Conservation (phyloP, 2,888 invertebrate genomes). For the Octonoba sinensis region DNA sequence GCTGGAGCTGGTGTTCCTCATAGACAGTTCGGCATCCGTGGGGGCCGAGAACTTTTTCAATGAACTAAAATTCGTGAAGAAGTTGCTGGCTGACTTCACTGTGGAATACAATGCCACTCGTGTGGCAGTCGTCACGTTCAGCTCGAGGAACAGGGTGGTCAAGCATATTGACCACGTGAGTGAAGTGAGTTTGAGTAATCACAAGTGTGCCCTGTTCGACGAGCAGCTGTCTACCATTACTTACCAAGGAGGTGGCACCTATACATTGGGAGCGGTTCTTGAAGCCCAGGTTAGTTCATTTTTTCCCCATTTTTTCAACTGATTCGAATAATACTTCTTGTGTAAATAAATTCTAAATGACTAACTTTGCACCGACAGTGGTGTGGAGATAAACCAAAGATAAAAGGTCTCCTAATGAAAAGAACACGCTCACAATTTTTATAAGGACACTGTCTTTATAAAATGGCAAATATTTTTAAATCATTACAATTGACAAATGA, state of each 20-base stretch:
- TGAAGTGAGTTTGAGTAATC: conserved; percentile 73
- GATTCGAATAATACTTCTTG: too few species aligned
- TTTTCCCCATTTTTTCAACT: too few species aligned
- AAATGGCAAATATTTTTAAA: too few species aligned
- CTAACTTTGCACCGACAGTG: too few species aligned
- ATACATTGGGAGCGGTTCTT: conserved; percentile 78
- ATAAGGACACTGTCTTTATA: too few species aligned
- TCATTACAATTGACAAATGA: too few species aligned
- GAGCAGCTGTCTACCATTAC: conserved; percentile 76
- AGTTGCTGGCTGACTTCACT: conserved; percentile 77
- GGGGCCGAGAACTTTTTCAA: conserved; percentile 76
- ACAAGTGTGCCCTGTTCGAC: conserved; percentile 78
- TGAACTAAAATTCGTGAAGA: conserved; percentile 79
- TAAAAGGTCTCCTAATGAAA: too few species aligned
- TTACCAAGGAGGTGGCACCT: conserved; percentile 80
- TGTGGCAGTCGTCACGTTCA: conserved; percentile 78
- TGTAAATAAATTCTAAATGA: too few species aligned
- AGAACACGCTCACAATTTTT: too few species aligned
- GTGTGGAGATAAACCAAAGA: too few species aligned
- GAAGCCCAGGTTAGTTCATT: conserved; percentile 75
- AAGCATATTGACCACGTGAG: conserved; percentile 78
- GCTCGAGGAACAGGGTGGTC: conserved; percentile 75
- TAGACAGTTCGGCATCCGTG: conserved; percentile 80
- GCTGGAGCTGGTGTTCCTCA: conserved; percentile 77
- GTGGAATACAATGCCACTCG: conserved; percentile 78